Evolutionary conservation across 2,888 invertebrate species (phyloP).

Genomic region (Leucania comma): DNA sequence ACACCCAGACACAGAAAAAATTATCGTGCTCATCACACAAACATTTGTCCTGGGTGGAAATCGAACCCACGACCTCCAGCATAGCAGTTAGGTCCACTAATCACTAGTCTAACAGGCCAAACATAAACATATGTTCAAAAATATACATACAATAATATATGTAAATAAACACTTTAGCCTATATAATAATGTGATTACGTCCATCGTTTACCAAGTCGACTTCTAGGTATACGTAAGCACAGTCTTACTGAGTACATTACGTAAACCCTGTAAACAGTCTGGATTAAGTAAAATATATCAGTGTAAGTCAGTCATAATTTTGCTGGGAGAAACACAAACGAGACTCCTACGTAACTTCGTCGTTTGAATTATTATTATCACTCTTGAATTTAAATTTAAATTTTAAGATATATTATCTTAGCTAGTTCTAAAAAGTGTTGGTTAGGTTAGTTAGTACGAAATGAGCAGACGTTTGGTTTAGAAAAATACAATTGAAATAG

Average conservation of each 20-base stretch:
- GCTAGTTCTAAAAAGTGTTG: constrained; percentile 12
- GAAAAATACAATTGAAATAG: no score
- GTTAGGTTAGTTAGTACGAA: background rate
- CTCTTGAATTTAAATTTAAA: constrained; percentile 44
- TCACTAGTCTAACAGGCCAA: no score
- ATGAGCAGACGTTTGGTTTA: no score
- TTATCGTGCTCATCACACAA: no score
- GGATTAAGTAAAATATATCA: constrained; percentile 51
- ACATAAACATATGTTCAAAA: no score
- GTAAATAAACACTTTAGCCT: no score
- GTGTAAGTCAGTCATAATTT: constrained; percentile 54
- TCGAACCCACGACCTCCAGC: no score
- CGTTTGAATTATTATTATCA: constrained; percentile 26
- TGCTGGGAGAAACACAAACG: constrained; percentile 21
- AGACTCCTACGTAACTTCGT: constrained; percentile 24
- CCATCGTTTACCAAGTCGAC: background rate
- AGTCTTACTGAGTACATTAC: constrained; percentile 22
- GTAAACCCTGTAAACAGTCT: constrained; percentile 38
- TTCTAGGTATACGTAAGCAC: background rate
- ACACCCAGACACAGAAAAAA: no score
- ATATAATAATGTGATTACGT: background rate
- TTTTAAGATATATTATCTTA: constrained; percentile 21
- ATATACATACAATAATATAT: no score
- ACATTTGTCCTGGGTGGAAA: no score
- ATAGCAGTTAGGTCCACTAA: no score